A percentile compares a stretch with the other conserved stretches of the same genome.
phyloP scores from a whole-genome alignment of 92 coral and sea anemone genomes.

The Nematostella vectensis region DNA sequence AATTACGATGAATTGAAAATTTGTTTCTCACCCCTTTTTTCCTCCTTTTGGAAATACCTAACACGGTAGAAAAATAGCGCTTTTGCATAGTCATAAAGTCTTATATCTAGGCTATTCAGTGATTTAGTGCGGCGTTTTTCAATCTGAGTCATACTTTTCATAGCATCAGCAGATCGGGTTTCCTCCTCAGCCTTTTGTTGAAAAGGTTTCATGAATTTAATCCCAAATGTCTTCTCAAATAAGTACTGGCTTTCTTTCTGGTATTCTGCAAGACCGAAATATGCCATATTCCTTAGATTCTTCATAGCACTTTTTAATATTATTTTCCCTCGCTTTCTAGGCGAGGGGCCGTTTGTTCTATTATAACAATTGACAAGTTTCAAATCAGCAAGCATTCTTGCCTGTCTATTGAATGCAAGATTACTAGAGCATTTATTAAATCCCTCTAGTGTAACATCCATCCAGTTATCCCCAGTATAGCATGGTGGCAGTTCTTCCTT shows the following conservation, averaged over 20 bases:
- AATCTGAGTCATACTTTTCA: conserved; percentile 13
- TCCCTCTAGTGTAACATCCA: conserved; percentile 41
- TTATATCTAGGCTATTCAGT: conserved; percentile 54
- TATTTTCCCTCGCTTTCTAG: conserved; percentile 43
- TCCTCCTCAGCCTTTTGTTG: conserved; percentile 52
- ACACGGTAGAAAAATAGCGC: conserved; percentile 70
- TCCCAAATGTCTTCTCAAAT: conserved; percentile 83
- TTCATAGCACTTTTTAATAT: conserved; percentile 72
- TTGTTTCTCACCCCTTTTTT: not conserved
- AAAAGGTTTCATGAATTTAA: conserved; percentile 57
- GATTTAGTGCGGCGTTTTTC: conserved; percentile 28
- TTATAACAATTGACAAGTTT: conserved; percentile 72
- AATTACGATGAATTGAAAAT: too few species aligned
- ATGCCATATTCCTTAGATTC: conserved; percentile 75
- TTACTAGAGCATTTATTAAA: conserved; percentile 73
- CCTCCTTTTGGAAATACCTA: conserved; percentile 47
- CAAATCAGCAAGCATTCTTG: conserved; percentile 84
- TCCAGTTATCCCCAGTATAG: conserved; percentile 71
- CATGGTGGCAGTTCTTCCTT: conserved; percentile 68
- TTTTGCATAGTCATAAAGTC: conserved; percentile 74
- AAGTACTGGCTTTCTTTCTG: conserved; percentile 85
- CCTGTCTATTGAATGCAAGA: conserved; percentile 81
- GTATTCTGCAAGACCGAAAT: conserved; percentile 84
- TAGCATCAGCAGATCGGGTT: conserved; percentile 51
- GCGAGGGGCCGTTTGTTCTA: conserved; percentile 29